These are phyloP conservation scores for Drosophila equinoxialis DNA, from an alignment of 1,140 invertebrate genomes.

Conservation along the genomic window DNA sequence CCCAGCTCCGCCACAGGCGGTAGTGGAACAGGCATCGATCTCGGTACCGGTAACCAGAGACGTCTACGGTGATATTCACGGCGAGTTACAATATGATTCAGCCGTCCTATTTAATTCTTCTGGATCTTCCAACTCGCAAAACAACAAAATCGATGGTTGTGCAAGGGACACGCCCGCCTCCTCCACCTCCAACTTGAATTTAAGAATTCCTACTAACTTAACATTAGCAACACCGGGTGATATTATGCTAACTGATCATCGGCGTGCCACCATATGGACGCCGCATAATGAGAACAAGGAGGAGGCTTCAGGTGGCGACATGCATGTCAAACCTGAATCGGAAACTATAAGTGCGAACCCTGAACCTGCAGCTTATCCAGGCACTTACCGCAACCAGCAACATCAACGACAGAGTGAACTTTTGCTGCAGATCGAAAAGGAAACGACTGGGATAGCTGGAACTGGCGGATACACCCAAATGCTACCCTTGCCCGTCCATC, in stretches of 20 bases:
- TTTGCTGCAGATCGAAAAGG: slow-evolving; percentile 63
- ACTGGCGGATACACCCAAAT: slow-evolving; percentile 38
- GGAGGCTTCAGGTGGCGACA: slow-evolving; percentile 6
- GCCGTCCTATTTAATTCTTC: slow-evolving; percentile 29
- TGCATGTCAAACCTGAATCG: slow-evolving; percentile 17
- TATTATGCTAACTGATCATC: slow-evolving; percentile 59
- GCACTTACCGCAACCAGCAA: slow-evolving; percentile 40
- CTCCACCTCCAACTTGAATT: slow-evolving; percentile 59
- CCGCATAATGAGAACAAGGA: slow-evolving; percentile 55
- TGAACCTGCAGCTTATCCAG: slow-evolving; percentile 13
- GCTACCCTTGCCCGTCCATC: slow-evolving; percentile 43
- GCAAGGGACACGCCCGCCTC: slow-evolving; percentile 43
- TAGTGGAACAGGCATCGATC: not conserved
- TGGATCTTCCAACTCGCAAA: slow-evolving; percentile 32
- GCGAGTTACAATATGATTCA: slow-evolving; percentile 30
- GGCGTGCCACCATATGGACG: slow-evolving; percentile 53
- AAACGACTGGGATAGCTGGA: slow-evolving; percentile 7
- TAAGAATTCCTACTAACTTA: slow-evolving; percentile 72
- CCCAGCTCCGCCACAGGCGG: slow-evolving; percentile 3
- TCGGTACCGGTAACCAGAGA: not conserved
- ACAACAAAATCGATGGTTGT: slow-evolving; percentile 73
- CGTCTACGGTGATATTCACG: slow-evolving; percentile 14
- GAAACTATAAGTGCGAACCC: slow-evolving; percentile 17
- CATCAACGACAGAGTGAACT: slow-evolving; percentile 49
- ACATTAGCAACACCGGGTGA: slow-evolving; percentile 63